Evolutionary conservation across 2,797 vertebrate species (phyloP).

Genomic region (Apodemus agrarius): DNA sequence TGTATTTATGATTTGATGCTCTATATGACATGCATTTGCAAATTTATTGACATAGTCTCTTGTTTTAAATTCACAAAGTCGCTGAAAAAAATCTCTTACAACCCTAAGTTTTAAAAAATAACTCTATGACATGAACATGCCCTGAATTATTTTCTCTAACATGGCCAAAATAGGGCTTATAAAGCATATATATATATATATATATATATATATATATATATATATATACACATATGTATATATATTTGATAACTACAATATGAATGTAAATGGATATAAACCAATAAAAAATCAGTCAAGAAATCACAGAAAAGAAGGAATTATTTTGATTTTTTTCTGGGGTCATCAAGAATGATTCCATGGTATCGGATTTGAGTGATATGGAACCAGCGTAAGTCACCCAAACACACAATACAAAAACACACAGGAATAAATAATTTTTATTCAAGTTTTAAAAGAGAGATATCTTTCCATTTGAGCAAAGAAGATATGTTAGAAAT

Average conservation of each 20-base stretch:
- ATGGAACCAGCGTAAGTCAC: neutral
- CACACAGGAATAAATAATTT: neutral
- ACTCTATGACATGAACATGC: neutral
- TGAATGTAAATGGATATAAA: neutral
- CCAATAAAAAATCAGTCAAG: neutral
- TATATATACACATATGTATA: too few relatives aligned
- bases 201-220: neutral
- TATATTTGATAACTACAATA: neutral
- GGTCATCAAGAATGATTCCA: neutral
- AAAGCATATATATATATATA: conserved; percentile 8
- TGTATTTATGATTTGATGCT: conserved; percentile 10
- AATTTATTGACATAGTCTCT: neutral
- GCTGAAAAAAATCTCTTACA: neutral
- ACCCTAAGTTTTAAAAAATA: neutral
- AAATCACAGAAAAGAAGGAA: neutral
- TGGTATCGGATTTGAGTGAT: neutral
- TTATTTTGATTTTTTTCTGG: neutral
- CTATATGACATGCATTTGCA: neutral
- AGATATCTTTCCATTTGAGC: neutral
- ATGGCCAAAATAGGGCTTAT: neutral
- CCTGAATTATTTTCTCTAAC: neutral
- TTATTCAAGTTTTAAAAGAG: neutral
- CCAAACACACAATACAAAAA: neutral
- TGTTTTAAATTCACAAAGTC: conserved; percentile 15
- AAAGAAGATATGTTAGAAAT: neutral